A percentile compares a stretch with the other conserved stretches of the same genome.
These are phyloP conservation scores for Labeo calbasu DNA, from an alignment of 2,797 vertebrate genomes.

Conservation along the genomic window DNA sequence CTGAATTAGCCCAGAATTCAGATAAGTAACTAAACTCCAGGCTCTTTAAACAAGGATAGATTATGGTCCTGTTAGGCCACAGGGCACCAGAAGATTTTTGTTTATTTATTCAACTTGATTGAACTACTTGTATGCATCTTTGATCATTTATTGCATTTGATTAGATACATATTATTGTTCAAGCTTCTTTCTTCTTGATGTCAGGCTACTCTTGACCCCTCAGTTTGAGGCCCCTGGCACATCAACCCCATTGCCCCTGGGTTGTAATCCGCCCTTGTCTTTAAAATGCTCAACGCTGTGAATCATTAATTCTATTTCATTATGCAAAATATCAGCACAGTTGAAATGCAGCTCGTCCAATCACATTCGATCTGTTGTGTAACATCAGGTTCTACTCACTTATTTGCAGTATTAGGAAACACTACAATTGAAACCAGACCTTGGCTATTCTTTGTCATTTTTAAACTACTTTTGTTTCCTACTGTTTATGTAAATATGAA, in stretches of 20 bases:
- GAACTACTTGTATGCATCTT: neutral
- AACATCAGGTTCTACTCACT: neutral
- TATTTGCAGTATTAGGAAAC: neutral
- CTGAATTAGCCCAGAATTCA: conserved; percentile 33
- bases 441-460: neutral
- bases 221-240: neutral
- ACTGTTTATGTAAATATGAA: neutral
- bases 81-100: neutral
- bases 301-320: neutral
- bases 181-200: neutral
- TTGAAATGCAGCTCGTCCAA: neutral
- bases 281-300: neutral
- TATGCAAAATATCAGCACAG: neutral
- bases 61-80: neutral
- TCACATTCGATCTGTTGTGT: neutral
- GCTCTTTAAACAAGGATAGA: neutral
- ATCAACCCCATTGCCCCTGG: neutral
- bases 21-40: neutral
- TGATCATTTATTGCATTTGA: neutral
- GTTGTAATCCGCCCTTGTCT: neutral
- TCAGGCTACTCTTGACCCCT: neutral
- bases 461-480: neutral
- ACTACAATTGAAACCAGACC: neutral
- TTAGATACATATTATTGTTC: neutral
- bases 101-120: neutral